These are phyloP conservation scores for Lineus longissimus DNA, from an alignment of 1,140 invertebrate genomes.

Conservation along the genomic window DNA sequence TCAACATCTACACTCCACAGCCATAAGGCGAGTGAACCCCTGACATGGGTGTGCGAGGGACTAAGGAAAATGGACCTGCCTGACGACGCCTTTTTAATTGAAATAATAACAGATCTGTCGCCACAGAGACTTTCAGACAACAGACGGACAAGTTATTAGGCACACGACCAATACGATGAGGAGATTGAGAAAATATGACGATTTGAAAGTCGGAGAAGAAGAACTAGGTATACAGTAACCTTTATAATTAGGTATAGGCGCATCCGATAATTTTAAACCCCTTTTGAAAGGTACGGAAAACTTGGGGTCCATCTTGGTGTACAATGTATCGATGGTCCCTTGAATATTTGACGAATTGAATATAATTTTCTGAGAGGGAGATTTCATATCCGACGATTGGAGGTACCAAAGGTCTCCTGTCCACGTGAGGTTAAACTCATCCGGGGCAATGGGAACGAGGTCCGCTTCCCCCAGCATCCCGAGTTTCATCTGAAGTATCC, in stretches of 20 bases:
- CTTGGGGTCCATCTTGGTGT: background rate
- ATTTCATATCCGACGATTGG: background rate
- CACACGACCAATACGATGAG: too few species aligned
- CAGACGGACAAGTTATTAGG: too few species aligned
- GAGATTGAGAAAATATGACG: too few species aligned
- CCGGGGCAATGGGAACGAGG: background rate
- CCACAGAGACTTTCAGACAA: too few species aligned
- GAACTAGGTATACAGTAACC: too few species aligned
- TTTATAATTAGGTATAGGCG: background rate
- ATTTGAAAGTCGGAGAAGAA: too few species aligned
- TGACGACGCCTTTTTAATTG: too few species aligned
- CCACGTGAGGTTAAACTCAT: conserved; percentile 2
- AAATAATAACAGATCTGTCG: too few species aligned
- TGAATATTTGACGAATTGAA: background rate
- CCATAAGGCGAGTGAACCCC: too few species aligned
- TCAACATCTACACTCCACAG: too few species aligned
- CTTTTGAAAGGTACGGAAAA: background rate
- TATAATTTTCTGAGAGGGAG: background rate
- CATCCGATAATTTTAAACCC: background rate
- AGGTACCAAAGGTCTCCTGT: background rate
- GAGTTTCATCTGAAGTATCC: background rate
- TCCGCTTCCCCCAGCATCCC: background rate
- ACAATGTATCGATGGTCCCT: background rate
- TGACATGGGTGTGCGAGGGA: too few species aligned
- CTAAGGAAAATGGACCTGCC: too few species aligned